phyloP scores from a whole-genome alignment of 2,888 invertebrate genomes.

The Germaria angustata region DNA sequence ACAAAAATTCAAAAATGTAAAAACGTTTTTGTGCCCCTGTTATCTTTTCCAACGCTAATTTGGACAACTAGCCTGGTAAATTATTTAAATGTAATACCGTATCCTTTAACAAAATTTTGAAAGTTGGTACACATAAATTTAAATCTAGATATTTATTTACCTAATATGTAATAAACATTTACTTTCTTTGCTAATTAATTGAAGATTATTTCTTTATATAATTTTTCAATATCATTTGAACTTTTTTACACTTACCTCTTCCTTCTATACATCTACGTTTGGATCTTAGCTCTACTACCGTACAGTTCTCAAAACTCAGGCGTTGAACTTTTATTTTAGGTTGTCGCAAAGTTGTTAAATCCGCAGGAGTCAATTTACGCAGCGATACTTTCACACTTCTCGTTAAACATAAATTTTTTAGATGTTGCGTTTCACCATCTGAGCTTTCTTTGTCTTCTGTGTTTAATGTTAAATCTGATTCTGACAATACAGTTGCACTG shows the following conservation, averaged over 20 bases:
- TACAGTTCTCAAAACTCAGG: conserved; percentile 29
- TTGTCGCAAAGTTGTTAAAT: conserved; percentile 62
- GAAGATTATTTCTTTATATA: no score
- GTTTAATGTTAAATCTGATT: neutral
- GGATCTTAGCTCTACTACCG: conserved; percentile 3
- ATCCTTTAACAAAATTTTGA: no score
- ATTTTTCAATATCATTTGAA: no score
- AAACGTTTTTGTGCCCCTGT: no score
- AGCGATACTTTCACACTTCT: conserved; percentile 36
- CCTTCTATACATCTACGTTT: conserved; percentile 41
- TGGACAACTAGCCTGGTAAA: no score
- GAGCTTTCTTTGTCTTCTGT: neutral
- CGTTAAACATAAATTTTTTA: conserved; percentile 38
- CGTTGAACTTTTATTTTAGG: conserved; percentile 66
- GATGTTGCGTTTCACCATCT: conserved; percentile 14
- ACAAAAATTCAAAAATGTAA: no score
- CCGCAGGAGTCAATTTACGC: conserved; percentile 35
- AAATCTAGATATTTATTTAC: no score
- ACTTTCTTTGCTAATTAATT: no score
- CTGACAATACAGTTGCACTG: neutral
- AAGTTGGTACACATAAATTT: no score
- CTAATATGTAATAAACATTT: no score
- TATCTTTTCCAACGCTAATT: no score
- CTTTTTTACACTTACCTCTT: conserved; percentile 60
- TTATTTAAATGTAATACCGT: no score